Evolutionary conservation across 2,888 invertebrate species (phyloP), one percentile per base, ranked within the genome.

Genomic region (Biston stratarius): DNA sequence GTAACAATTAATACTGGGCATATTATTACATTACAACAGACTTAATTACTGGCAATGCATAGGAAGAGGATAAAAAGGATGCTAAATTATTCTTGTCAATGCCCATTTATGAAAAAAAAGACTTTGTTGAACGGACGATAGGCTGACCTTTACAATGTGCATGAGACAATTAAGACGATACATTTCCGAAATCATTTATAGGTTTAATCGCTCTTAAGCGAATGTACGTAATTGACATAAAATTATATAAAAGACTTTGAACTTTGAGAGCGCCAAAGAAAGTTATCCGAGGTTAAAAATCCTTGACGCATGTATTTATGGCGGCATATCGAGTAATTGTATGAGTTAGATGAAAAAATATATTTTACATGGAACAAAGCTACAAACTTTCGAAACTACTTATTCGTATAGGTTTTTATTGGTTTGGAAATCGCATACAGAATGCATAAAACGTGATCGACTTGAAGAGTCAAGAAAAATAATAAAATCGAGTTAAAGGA

Each of bases 41-140:
- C 9, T 59, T 55, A 42, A 33, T 42, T 42, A 33, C 24, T 12
- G 5, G 34, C 9, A 48, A 48, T 11, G 6, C 40, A 24, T 12
- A 59, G 58, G 38, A 36, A 48, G 33, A 14, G 36, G 38, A 38
- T 51, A 48, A n/a, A 49, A 33, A 49, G 7, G 49, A 59, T 40
- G 59, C 48, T 49, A 49, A 51, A 42, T 49, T 49, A 59, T 24
- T 59, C 24, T 9, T 59, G 59, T 49, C 59, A 42, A 59, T 42
- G 40, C 12, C 38, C 38, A 40, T 59, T 24, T 49, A 49, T 42
- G 49, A 59, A 49, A 33, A 59, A 33, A 12, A 24, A 3, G n/a
- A n/a, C 40, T 58, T 47, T 15, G 36, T 58, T 15, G 47, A 48
- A 58, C 14, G 14, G 24, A 36, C 38, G 40, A 33, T 34, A 47